These are phyloP conservation scores for Hydrochoerus hydrochaeris DNA, from an alignment of 2,113 vertebrate species.

Conservation along the genomic window DNA sequence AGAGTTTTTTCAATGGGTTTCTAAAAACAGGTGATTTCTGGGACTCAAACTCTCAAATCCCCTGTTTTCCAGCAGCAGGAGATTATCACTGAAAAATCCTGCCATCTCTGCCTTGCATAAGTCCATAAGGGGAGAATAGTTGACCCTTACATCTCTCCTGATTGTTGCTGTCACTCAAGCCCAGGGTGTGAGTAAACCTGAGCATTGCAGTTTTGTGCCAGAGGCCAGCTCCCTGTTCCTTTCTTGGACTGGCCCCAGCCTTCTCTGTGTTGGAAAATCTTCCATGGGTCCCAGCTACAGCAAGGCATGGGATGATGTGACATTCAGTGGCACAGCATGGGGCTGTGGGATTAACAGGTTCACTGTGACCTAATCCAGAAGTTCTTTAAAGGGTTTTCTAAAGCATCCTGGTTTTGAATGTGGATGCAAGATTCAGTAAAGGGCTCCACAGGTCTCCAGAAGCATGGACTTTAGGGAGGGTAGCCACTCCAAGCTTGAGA, in stretches of 20 bases:
- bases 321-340: rapidly evolving
- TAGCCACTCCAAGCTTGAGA: background rate
- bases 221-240: background rate
- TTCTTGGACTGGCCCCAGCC: background rate
- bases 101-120: background rate
- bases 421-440: background rate
- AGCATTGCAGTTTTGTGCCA: background rate
- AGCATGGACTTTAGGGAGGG: too few species aligned
- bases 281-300: background rate
- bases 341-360: background rate
- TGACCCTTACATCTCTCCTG: background rate
- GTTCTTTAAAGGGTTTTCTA: background rate
- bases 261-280: background rate
- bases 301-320: background rate
- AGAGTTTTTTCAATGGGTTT: constrained; percentile 28
- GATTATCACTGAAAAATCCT: background rate
- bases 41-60: background rate
- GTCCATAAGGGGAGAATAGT: background rate
- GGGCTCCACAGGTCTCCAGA: background rate
- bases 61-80: background rate
- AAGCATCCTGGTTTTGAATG: background rate
- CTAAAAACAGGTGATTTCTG: background rate
- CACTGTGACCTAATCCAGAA: background rate
- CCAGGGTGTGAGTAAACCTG: background rate
- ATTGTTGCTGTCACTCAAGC: background rate